Base-by-base conservation (phyloP, 2,888 invertebrate species). In the Stegana nigrithorax region DNA sequence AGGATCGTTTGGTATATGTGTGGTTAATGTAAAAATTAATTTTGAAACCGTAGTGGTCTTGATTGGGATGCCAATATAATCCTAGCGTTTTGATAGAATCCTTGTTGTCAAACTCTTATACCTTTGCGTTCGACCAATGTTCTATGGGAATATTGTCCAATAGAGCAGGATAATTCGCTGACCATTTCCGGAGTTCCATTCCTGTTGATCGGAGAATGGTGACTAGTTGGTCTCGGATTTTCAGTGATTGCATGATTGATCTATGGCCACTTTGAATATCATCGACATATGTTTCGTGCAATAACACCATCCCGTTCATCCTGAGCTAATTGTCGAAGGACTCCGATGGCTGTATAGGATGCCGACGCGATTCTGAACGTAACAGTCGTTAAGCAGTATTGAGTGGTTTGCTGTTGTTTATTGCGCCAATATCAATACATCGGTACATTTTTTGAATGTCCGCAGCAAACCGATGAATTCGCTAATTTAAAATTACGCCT, bases 151-250 rank as follows among this genome's bases (percentile, higher is more conserved):
- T 47, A 7, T 23, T 17, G 10, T 23, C 4, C 7, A 47, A n/a
- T 2, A 47, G 1, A 2, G n/a, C 19, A 5, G 47, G n/a, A 47
- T 47, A 4, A 27, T 36, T 55, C 21, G 55, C 32, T 21, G 55
- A n/a, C 55, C 55, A 55, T 36, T 55, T 36, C 8, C 55, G 10
- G 2, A 55, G 36, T n/a, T 55, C 23, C 36, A 50, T 50, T 6
- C 26, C 26, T 17, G 47, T 4, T 2, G 47, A 47, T 0, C 25
- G 10, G 7, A 55, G n/a, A 17, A 36, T 1, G 5, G 36, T 17
- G 23, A 55, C 36, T n/a, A 55, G 36, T 32, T 55, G 23, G 12
- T 55, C 36, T 10, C 55, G 29, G 6, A 55, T 55, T 10, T 8
- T 3, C 19, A 55, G 12, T 4, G 36, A 32, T 19, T 23, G 17